Evolutionary conservation across 2,888 invertebrate species (phyloP), one percentile per base, ranked within the genome.

Genomic region (Ethmia dodecea): DNA sequence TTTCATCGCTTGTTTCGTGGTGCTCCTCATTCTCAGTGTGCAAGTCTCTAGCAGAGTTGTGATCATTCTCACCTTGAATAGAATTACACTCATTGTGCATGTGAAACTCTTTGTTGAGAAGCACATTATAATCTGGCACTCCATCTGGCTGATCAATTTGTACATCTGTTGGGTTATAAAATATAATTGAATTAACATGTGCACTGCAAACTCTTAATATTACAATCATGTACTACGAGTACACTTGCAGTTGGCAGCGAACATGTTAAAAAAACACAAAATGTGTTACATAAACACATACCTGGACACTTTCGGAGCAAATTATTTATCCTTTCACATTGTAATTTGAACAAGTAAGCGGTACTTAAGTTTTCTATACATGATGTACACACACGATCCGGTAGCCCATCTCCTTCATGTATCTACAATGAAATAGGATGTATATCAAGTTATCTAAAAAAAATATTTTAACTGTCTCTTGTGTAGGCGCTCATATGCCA

Each of bases 301-400:
- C 84, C 81, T 56, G 78, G 74, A 39, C 64, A 60, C 45, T 74
- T 71, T 36, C 68, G 57, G 6, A 84, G 51, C 27, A 83, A 45
- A 9, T 47, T 50, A 45, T 83, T 71, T 38, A 80, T 79, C 47
- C 75, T 64, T 58, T 84, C 86, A 55, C 83, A 83, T 50, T 84
- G 86, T 26, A 74, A 68, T 45, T 84, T 84, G 41, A 86, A 86
- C 40, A 86, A 64, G 50, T 77, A 86, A 10, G 86, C 81, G 13
- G 83, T 77, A 41, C 86, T 86, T 37, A 86, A 56, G 43, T 80
- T 78, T 48, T 86, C 86, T 41, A 84, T 81, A 44, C 86, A 86
- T 25, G 80, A 63, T 11, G 76, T 69, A 43, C 86, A 86, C 5
- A 86, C 86, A 31, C 81, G 65, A 35, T 83, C 81, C 10, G 86